Evolutionary conservation across 35 echinoderm and acorn worm genomes (phyloP).

Genomic region (Heliocidaris tuberculata): DNA sequence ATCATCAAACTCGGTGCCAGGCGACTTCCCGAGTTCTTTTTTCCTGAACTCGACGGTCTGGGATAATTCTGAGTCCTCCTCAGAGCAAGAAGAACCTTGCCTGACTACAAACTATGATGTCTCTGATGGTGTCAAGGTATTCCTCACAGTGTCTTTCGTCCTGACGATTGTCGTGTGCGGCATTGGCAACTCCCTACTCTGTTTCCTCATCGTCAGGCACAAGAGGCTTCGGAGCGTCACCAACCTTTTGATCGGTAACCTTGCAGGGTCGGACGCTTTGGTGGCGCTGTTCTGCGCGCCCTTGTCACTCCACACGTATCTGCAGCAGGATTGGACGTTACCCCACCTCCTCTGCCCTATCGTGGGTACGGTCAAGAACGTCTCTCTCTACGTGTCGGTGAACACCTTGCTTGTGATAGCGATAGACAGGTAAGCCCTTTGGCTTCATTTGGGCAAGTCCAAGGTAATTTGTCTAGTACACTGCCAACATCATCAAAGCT

Average conservation of each 20-base stretch:
- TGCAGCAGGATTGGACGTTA: constrained; percentile 69
- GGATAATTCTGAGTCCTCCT: background rate
- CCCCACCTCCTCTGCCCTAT: constrained; percentile 66
- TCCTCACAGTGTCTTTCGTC: constrained; percentile 66
- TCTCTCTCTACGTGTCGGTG: constrained; percentile 87
- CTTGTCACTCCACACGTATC: constrained; percentile 64
- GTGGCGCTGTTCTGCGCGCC: constrained; percentile 81
- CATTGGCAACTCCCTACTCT: constrained; percentile 75
- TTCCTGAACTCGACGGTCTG: background rate
- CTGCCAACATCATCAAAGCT: no score
- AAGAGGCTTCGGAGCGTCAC: constrained; percentile 85
- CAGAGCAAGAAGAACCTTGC: background rate
- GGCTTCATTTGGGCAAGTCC: background rate
- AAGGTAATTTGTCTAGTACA: no score
- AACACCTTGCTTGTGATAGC: constrained; percentile 92
- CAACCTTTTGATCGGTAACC: constrained; percentile 85
- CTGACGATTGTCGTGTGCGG: constrained; percentile 83
- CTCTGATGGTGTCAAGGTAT: constrained; percentile 53
- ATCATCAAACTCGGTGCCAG: background rate
- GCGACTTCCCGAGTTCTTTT: background rate
- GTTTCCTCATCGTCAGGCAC: constrained; percentile 73
- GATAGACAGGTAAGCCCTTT: constrained; percentile 78
- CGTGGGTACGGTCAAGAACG: constrained; percentile 72
- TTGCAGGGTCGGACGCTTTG: constrained; percentile 85
- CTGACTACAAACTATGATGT: background rate